A percentile compares a stretch with the other conserved stretches of the same genome.
Evolutionary conservation across 37 sponge, comb jelly and placozoan species (phyloP).

Genomic region (Spongia lamella): DNA sequence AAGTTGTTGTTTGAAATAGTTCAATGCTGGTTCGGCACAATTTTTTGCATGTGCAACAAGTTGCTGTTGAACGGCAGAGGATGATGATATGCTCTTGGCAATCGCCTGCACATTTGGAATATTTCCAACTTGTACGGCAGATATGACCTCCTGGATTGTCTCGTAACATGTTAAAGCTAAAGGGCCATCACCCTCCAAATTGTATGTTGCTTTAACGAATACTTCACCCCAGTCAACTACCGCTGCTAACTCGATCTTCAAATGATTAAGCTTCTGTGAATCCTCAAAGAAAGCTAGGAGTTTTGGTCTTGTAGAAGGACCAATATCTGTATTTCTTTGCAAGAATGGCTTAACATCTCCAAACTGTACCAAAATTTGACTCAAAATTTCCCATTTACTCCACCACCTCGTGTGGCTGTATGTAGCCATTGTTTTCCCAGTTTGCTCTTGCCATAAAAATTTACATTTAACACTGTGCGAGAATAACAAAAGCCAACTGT

Average conservation of each 20-base stretch:
- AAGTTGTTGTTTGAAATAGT: conserved; percentile 1
- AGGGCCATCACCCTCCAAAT: conserved; percentile 26
- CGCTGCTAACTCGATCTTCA: conserved; percentile 12
- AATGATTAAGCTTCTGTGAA: not conserved
- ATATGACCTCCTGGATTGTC: not conserved
- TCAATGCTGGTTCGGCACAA: conserved; percentile 4
- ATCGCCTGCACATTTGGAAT: conserved; percentile 8
- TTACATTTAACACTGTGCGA: not conserved
- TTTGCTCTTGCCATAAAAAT: conserved; percentile 4
- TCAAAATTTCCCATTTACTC: conserved; percentile 5
- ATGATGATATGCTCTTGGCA: not conserved
- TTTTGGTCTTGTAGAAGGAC: conserved; percentile 12
- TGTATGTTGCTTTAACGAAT: conserved; percentile 13
- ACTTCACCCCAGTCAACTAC: not conserved
- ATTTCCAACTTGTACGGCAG: not conserved
- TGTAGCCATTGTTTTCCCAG: not conserved
- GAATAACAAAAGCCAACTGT: not conserved
- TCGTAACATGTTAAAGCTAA: conserved; percentile 1
- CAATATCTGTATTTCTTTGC: not conserved
- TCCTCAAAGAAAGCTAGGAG: conserved; percentile 13
- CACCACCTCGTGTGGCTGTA: conserved; percentile 20
- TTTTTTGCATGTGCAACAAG: not conserved
- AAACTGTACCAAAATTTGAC: not conserved
- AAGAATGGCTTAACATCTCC: conserved; percentile 23
- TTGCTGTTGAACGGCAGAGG: not conserved